Base-by-base conservation (phyloP, 2,113 vertebrate species). In the Gymnocephalus cernua region DNA sequence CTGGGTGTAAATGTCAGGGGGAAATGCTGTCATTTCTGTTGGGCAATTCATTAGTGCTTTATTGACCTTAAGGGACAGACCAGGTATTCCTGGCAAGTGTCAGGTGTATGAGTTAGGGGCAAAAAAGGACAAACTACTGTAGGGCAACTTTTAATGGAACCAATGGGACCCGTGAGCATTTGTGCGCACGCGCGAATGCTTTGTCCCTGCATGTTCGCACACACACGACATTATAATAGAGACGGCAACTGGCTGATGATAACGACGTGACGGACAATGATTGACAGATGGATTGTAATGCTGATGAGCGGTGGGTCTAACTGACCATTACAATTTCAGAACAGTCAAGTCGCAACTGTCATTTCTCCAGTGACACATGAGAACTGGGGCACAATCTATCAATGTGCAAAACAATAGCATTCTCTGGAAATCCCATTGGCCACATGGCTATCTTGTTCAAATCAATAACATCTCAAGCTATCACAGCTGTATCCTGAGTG, bases 131-230 rank as follows among this genome's bases (percentile, higher is more conserved):
- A 88, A 90, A 93, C 81, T 85, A 93, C 91, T 90, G 86, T 91
- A 91, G 92, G 92, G 91, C 92, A 92, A 83, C 82, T 93, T 94
- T 93, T 94, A 93, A 94, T 93, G 84, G 91, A 92, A 79, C 93
- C 90, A 90, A 79, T 87, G 93, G 91, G 92, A 93, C 85, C 64
- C 50, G 63, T 79, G 63, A 71, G 80, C 83, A 74, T 85, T 51
- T 90, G 64, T 67, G 83, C 59, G 73, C 18, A 44, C 38, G 41
- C 47, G 45, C 4, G 14, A 58, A 23, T 76, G 68, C 54, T 48
- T 19, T 69, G 38, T 74, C 57, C 70, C 51, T 23, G 29, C 38
- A 48, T n/a, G 48, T 21, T 15, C 51, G 12, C n/a, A 27, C 23
- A 6, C 29, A n/a, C 69, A 21, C 14, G 10, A 5, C 56, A 54